These are phyloP conservation scores for Cydia splendana DNA, from an alignment of 1,140 invertebrate species.

Conservation along the genomic window DNA sequence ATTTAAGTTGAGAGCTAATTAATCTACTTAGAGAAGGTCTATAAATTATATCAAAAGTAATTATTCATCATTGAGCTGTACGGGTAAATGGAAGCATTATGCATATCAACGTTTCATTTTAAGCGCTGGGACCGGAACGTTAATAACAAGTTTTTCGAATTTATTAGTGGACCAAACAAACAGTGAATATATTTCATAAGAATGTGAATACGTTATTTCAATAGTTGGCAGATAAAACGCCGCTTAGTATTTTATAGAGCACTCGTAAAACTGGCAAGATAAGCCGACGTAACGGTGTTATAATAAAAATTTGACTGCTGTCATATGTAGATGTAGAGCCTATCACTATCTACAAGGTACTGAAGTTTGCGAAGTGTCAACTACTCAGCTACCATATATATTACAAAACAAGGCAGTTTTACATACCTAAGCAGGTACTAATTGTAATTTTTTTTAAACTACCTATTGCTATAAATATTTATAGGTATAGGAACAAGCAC, in stretches of 20 bases:
- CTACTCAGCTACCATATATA: background rate
- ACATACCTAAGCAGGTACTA: background rate
- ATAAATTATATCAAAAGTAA: constrained; percentile 63
- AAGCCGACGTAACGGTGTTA: constrained; percentile 49
- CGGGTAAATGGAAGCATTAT: constrained; percentile 66
- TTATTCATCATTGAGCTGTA: constrained; percentile 72
- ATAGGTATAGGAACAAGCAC: too few species aligned
- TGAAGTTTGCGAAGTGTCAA: background rate
- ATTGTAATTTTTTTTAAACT: too few species aligned
- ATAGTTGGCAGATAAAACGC: constrained; percentile 67
- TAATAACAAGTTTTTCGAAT: constrained; percentile 58
- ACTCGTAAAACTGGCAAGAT: constrained; percentile 62
- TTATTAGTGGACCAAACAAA: constrained; percentile 58
- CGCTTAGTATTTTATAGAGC: constrained; percentile 72
- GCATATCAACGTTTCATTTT: constrained; percentile 71
- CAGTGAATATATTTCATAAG: constrained; percentile 62
- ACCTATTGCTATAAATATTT: too few species aligned
- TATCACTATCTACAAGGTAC: background rate
- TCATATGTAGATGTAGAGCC: background rate
- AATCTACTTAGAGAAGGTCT: constrained; percentile 64
- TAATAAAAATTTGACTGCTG: constrained; percentile 70
- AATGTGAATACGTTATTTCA: constrained; percentile 66
- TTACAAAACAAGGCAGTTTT: background rate
- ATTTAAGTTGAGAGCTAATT: constrained; percentile 58
- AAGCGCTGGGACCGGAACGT: constrained; percentile 58